Evolutionary conservation across 1,140 invertebrate species (phyloP).

Genomic region (Paralvinella palmiformis): DNA sequence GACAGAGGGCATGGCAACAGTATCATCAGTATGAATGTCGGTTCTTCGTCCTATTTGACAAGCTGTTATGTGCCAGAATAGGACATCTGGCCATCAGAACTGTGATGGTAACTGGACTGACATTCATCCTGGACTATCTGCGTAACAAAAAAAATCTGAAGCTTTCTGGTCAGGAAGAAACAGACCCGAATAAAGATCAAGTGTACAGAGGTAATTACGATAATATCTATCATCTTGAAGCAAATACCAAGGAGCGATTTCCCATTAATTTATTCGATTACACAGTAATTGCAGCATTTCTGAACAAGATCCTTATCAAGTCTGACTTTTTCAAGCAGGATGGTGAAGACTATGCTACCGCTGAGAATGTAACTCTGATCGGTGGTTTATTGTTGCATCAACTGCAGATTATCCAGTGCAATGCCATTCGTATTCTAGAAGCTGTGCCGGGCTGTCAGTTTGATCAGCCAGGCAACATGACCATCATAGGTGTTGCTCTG

Average conservation of each 20-base stretch:
- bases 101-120: conserved; percentile 46
- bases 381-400: conserved; percentile 70
- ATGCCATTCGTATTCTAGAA: conserved; percentile 83
- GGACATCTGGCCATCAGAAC: conserved; percentile 77
- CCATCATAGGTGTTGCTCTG: conserved; percentile 70
- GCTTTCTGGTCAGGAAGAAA: conserved; percentile 7
- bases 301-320: conserved; percentile 69
- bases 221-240: conserved; percentile 65
- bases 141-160: not conserved
- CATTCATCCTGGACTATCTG: not conserved
- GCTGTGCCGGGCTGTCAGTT: conserved; percentile 50
- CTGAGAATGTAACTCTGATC: too few relatives aligned
- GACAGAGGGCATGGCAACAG: conserved; percentile 58
- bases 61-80: conserved; percentile 65
- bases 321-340: conserved; percentile 60
- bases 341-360: too few relatives aligned
- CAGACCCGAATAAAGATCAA: conserved; percentile 32
- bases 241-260: conserved; percentile 65
- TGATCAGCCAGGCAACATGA: conserved; percentile 50
- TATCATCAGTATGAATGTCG: conserved; percentile 78
- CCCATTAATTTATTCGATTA: conserved; percentile 74
- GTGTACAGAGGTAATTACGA: conserved; percentile 58
- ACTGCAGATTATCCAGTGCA: conserved; percentile 82
- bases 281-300: conserved; percentile 70
- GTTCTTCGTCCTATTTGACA: conserved; percentile 62